Evolutionary conservation across 2,888 invertebrate genomes (phyloP), one percentile per base, ranked within the genome.

Genomic region (Penaeus monodon): DNA sequence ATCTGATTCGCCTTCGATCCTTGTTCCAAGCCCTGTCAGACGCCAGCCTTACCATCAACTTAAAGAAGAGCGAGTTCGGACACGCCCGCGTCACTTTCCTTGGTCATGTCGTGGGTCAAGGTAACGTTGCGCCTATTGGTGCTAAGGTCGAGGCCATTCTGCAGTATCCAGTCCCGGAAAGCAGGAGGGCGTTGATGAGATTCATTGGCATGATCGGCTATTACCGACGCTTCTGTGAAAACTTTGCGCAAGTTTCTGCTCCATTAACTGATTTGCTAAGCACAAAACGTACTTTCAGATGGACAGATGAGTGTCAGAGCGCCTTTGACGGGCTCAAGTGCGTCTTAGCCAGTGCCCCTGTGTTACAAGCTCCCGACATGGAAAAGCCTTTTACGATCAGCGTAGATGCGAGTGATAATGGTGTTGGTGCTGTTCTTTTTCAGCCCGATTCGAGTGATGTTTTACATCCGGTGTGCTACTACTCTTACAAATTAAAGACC

Each of bases 201-300:
- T 81, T 81, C 38, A 22, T 81, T 10, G 70, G 81, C 12, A 81
- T 81, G 81, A 29, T 29, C 12, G 81, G 81, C 6, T 81, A 64
- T 27, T 81, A 81, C 81, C 3, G 81, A 8, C 68, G 70, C 10
- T 81, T 81, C 20, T 81, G 73, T 22, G 3, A 29, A 0, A 81
- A 81, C 70, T 81, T 70, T 57, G 64, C 81, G 8, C 49, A 49
- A 12, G 65, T 70, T 22, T 38, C 77, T 44, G 77, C 44, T 44
- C 81, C 70, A 27, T 70, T 81, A 20, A 81, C 81, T 1, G 81
- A 81, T 24, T 70, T 81, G 3, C 29, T 64, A 12, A 81, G 81
- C 38, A 17, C 73, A 22, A 70, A 70, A 49, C 12, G 38, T 7
- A 3, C 70, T n/a, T 81, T 49, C 29, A 7, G 10, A 2, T 85